Evolutionary conservation across 2,797 vertebrate species (phyloP).

Genomic region (Clarias pachynema): DNA sequence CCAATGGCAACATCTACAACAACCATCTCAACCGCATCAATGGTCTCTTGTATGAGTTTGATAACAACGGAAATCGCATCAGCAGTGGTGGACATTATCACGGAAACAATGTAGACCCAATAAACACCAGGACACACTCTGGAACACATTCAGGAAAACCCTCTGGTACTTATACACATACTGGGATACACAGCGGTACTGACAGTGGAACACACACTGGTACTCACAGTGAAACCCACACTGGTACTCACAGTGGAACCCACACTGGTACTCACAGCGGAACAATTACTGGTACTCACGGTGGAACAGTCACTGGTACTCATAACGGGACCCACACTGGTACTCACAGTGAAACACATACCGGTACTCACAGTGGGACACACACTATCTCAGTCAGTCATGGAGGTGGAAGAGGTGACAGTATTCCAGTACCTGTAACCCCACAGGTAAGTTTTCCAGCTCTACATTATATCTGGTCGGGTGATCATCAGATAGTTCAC

Average conservation of each 20-base stretch:
- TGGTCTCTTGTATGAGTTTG: slow-evolving; percentile 44
- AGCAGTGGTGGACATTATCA: slow-evolving; percentile 61
- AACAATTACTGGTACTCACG: background rate
- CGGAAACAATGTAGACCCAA: slow-evolving; percentile 38
- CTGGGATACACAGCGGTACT: background rate
- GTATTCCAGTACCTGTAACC: slow-evolving; percentile 18
- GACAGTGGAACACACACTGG: background rate
- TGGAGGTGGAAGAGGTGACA: slow-evolving; percentile 36
- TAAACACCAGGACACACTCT: slow-evolving; percentile 37
- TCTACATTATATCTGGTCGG: background rate
- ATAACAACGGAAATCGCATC: slow-evolving; percentile 51
- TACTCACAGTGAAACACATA: background rate
- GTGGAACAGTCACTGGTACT: background rate
- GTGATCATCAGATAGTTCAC: background rate
- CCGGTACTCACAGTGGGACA: background rate
- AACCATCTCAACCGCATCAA: slow-evolving; percentile 60
- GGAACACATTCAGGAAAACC: slow-evolving; percentile 38
- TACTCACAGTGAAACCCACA: background rate
- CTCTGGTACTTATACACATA: background rate
- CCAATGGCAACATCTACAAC: slow-evolving; percentile 64
- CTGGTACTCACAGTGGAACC: background rate
- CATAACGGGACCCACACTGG: background rate
- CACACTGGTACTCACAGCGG: background rate
- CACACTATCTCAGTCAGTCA: slow-evolving; percentile 28
- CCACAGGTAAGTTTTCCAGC: background rate